Evolutionary conservation across 2,797 vertebrate genomes (phyloP).

Genomic region (Rhincodon typus): DNA sequence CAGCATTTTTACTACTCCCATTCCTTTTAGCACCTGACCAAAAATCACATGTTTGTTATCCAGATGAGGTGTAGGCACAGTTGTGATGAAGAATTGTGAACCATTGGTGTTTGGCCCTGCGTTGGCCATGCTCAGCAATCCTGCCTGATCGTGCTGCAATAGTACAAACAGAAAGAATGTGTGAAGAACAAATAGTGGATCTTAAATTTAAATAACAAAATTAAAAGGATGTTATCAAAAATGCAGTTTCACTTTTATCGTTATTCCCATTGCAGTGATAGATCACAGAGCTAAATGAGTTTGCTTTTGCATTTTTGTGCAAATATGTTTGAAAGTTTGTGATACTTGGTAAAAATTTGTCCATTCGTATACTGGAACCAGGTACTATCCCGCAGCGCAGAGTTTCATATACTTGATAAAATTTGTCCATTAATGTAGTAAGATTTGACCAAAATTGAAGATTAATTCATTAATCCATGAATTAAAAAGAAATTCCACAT

Average conservation of each 20-base stretch:
- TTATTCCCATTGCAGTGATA: too few species aligned
- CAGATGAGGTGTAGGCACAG: slow-evolving; percentile 81
- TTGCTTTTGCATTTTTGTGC: not conserved
- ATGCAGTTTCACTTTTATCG: not conserved
- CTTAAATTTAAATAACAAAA: not conserved
- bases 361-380: too few species aligned
- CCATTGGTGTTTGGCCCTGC: slow-evolving; percentile 85
- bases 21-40: slow-evolving; percentile 83
- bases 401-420: not conserved
- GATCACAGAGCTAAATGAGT: not conserved
- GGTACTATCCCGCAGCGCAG: too few species aligned
- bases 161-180: not conserved
- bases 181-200: not conserved
- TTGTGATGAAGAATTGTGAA: slow-evolving; percentile 95
- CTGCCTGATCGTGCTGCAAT: slow-evolving; percentile 75
- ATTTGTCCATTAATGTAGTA: too few species aligned
- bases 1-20: slow-evolving; percentile 77
- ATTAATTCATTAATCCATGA: not conserved
- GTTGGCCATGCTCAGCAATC: slow-evolving; percentile 92
- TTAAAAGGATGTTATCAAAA: not conserved
- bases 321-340: not conserved
- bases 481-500: not conserved
- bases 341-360: not conserved
- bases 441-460: not conserved
- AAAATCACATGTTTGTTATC: slow-evolving; percentile 92